Percentiles rank a stretch among this genome's conserved stretches.
phyloP scores from a whole-genome alignment of 30 jellyfish, hydroid and myxozoan species.

The Cassiopea xamachana region DNA sequence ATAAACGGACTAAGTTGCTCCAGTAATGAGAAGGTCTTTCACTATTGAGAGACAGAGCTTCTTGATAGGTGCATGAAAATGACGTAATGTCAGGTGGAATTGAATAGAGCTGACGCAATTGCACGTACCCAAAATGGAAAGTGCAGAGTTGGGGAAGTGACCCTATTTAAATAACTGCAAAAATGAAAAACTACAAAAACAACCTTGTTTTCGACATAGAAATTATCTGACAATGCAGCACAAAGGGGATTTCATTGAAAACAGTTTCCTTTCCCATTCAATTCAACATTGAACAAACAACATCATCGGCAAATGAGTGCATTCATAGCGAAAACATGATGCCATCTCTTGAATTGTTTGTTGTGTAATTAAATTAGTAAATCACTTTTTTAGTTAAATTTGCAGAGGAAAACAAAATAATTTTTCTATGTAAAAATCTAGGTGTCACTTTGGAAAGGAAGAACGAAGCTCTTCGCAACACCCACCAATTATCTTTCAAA shows the following conservation, averaged over 20 bases:
- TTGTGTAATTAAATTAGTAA: not conserved
- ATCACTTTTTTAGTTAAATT: not conserved
- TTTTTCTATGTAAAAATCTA: not conserved
- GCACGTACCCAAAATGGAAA: not conserved
- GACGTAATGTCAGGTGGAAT: not conserved
- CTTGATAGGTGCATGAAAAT: not conserved
- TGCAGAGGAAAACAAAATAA: not conserved
- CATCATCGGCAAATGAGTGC: not conserved
- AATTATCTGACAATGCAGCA: slow-evolving; percentile 12
- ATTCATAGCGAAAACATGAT: not conserved
- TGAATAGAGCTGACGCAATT: not conserved
- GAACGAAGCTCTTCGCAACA: not conserved
- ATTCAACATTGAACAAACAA: not conserved
- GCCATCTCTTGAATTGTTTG: not conserved
- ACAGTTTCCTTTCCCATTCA: slow-evolving; percentile 37
- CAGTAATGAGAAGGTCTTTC: not conserved
- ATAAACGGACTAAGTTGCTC: too few species aligned
- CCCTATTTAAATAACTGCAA: not conserved
- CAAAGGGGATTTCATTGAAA: slow-evolving; percentile 14
- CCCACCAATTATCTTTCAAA: not conserved
- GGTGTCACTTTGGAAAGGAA: not conserved
- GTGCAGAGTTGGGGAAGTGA: not conserved
- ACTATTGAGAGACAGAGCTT: not conserved
- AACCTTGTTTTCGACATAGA: not conserved
- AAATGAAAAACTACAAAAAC: not conserved